These are phyloP conservation scores for Ethmia dodecea DNA, from an alignment of 2,888 invertebrate genomes.

Conservation along the genomic window DNA sequence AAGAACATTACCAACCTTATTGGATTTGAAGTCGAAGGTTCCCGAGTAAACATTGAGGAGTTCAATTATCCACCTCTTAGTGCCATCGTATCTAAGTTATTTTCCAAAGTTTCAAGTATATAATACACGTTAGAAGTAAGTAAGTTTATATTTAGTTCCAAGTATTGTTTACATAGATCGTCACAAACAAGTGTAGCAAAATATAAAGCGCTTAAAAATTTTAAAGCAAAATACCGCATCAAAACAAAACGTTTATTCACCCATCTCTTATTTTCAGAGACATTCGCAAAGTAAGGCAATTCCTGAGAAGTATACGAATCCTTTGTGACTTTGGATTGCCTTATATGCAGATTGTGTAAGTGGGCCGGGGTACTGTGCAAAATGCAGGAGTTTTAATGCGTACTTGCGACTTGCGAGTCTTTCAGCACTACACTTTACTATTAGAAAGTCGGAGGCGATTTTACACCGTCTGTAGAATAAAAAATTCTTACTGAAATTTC, in stretches of 20 bases:
- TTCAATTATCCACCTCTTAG: no score
- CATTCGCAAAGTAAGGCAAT: slow-evolving; percentile 31
- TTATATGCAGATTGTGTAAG: slow-evolving; percentile 12
- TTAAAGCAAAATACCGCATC: not conserved
- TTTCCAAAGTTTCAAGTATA: not conserved
- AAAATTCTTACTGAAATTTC: no score
- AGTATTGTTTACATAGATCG: not conserved
- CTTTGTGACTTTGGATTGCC: slow-evolving; percentile 30
- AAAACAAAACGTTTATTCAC: not conserved
- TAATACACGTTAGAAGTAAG: not conserved
- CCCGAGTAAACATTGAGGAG: not conserved
- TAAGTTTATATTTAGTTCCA: not conserved
- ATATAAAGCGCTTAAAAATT: not conserved
- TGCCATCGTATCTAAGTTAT: no score
- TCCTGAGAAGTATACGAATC: slow-evolving; percentile 27
- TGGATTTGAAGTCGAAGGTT: no score
- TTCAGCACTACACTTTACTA: no score
- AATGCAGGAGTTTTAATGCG: slow-evolving; percentile 15
- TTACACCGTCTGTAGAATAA: no score
- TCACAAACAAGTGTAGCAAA: not conserved
- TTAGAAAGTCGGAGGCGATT: no score
- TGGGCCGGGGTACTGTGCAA: slow-evolving; percentile 4
- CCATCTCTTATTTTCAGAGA: slow-evolving; percentile 2
- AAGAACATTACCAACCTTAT: no score
- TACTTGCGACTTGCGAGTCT: no score